Conservation (phyloP, 2,113 vertebrate genomes). For the Halcyon malimbica region DNA sequence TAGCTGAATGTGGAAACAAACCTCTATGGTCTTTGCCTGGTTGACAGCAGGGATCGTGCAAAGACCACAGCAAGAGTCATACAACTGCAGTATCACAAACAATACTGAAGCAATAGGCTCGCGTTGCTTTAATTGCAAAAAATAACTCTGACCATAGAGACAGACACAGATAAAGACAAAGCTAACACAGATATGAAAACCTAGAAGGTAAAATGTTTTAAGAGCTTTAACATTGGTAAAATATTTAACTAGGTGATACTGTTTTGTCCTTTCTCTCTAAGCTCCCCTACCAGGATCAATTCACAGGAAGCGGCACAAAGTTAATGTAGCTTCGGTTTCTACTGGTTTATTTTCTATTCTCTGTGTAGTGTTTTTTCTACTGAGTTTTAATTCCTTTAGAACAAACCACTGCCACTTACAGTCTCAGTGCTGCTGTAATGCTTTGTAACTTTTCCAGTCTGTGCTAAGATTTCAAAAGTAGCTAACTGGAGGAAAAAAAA, state of each 20-base stretch:
- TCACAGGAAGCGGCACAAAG: neutral
- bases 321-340: neutral
- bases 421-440: neutral
- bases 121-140: neutral
- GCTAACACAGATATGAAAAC: neutral
- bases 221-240: neutral
- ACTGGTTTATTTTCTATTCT: neutral
- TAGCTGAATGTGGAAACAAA: neutral
- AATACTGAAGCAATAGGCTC: neutral
- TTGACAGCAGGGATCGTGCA: neutral
- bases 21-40: neutral
- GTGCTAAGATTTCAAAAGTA: neutral
- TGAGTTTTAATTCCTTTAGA: neutral
- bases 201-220: neutral
- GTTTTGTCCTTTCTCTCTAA: neutral
- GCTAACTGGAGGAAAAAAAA: neutral
- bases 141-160: neutral
- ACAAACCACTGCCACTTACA: neutral
- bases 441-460: neutral
- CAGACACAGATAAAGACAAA: neutral
- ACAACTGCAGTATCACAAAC: neutral
- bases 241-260: neutral
- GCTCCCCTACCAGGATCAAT: neutral
- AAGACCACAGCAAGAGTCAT: neutral
- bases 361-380: neutral